Percentiles rank a stretch among this genome's conserved stretches.
Conservation (phyloP, 2,797 vertebrate genomes). For the Atherinosoma microstoma region DNA sequence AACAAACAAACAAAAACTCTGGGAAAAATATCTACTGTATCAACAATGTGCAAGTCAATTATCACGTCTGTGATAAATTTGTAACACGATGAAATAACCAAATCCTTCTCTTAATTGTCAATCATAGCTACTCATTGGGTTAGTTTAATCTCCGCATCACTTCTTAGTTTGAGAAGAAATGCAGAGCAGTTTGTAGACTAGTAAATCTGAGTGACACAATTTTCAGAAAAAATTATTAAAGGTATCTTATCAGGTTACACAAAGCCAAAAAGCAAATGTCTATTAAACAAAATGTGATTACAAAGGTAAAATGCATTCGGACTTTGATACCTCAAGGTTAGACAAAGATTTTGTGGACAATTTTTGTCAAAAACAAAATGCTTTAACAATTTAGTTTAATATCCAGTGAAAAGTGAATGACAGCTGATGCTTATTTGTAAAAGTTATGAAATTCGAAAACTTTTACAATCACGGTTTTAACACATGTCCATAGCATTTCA, state of each 20-base stretch:
- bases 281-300: no score
- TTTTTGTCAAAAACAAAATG: no score
- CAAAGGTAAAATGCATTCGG: no score
- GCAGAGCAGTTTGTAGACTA: background rate
- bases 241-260: no score
- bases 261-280: no score
- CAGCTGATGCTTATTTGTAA: background rate
- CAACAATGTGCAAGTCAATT: background rate
- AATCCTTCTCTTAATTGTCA: background rate
- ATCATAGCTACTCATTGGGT: conserved; percentile 1
- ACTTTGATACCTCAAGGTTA: no score
- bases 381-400: no score
- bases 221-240: background rate
- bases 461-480: background rate
- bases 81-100: background rate
- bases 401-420: no score
- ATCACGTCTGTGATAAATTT: background rate
- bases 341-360: no score
- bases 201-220: background rate
- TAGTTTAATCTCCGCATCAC: background rate
- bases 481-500: background rate
- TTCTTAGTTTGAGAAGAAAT: background rate
- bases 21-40: no score
- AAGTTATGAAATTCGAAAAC: background rate
- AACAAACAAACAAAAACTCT: no score